Conservation (phyloP, 2,797 vertebrate genomes). For the Alectoris magna region DNA sequence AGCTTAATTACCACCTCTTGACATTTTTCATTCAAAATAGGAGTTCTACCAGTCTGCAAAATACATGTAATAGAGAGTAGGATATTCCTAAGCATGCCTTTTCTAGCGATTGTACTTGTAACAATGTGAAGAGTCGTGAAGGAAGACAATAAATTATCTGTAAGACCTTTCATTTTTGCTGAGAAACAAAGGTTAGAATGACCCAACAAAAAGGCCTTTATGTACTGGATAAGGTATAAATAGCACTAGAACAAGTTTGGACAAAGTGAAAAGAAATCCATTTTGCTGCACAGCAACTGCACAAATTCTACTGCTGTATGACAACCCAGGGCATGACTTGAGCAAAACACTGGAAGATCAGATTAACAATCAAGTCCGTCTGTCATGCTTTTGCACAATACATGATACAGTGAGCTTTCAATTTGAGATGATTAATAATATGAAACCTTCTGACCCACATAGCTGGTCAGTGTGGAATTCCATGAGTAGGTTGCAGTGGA, state of each 20-base stretch:
- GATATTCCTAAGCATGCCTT: not conserved
- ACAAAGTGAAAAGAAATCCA: not conserved
- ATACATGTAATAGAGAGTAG: not conserved
- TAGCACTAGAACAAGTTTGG: not conserved
- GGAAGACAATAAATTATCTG: not conserved
- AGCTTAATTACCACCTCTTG: not conserved
- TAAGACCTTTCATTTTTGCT: not conserved
- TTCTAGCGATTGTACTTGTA: not conserved
- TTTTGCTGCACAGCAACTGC: not conserved
- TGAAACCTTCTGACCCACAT: not conserved
- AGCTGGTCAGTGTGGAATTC: not conserved
- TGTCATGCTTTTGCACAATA: not conserved
- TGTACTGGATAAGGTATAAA: not conserved
- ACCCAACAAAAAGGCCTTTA: not conserved
- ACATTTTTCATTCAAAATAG: not conserved
- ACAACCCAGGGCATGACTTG: not conserved
- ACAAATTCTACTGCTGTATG: not conserved
- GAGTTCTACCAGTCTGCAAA: not conserved
- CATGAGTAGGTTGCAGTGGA: not conserved
- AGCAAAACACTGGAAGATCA: not conserved
- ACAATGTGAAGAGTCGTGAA: not conserved
- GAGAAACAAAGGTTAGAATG: not conserved
- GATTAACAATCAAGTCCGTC: not conserved
- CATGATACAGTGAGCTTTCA: not conserved
- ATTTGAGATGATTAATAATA: not conserved